phyloP scores from a whole-genome alignment of 2,888 invertebrate genomes.

The Chaetogeoica ovagalla region DNA sequence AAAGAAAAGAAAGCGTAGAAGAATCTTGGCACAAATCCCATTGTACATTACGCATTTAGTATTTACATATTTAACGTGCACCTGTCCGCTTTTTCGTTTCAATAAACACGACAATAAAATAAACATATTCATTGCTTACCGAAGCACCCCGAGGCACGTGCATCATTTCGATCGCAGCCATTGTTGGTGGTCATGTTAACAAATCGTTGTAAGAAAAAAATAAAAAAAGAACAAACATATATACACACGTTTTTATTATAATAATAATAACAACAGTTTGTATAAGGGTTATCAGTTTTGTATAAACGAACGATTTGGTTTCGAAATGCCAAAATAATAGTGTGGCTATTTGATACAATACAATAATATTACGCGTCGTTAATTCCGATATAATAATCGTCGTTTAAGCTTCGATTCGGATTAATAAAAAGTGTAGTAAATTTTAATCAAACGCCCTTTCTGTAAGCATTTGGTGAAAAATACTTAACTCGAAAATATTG shows the following conservation, averaged over 20 bases:
- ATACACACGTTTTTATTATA: background rate
- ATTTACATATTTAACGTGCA: slow-evolving; percentile 51
- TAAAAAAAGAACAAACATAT: background rate
- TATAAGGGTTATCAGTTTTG: slow-evolving; percentile 15
- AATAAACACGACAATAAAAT: slow-evolving; percentile 52
- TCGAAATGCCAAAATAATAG: background rate
- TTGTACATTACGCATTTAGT: slow-evolving; percentile 21
- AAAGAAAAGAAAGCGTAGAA: background rate
- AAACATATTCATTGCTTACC: slow-evolving; percentile 50
- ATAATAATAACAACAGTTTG: slow-evolving; percentile 15
- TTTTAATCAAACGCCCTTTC: too few species aligned
- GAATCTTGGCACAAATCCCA: slow-evolving; percentile 53
- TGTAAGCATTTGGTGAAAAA: too few species aligned
- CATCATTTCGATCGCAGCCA: slow-evolving; percentile 21
- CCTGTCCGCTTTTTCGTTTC: slow-evolving; percentile 49
- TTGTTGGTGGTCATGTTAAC: slow-evolving; percentile 52
- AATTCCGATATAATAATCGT: too few species aligned
- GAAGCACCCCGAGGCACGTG: slow-evolving; percentile 43
- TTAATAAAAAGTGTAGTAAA: too few species aligned
- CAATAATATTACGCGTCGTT: too few species aligned
- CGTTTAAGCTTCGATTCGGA: too few species aligned
- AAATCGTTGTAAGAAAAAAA: slow-evolving; percentile 27
- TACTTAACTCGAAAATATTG: too few species aligned
- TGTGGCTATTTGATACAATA: too few species aligned
- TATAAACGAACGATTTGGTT: slow-evolving; percentile 14